Evolutionary conservation across 2,888 invertebrate genomes (phyloP).

Genomic region (Laspeyria flexula): DNA sequence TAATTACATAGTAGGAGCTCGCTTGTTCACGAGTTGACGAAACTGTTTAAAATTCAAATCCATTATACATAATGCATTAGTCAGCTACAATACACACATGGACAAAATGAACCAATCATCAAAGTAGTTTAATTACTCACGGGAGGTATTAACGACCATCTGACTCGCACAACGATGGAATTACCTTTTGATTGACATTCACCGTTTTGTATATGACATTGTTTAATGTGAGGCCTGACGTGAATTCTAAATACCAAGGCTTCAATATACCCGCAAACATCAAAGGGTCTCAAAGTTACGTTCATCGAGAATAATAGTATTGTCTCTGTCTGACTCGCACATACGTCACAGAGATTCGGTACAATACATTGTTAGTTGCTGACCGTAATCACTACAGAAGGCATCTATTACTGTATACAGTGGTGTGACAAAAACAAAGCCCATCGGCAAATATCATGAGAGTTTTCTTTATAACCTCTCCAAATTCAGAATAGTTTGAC

Average conservation of each 20-base stretch:
- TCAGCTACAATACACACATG: slow-evolving; percentile 18
- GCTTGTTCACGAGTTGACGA: slow-evolving; percentile 36
- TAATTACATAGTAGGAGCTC: slow-evolving; percentile 54
- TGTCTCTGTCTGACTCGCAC: slow-evolving; percentile 10
- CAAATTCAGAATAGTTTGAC: too few relatives aligned
- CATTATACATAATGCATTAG: slow-evolving; percentile 38
- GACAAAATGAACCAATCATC: slow-evolving; percentile 39
- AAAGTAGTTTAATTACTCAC: slow-evolving; percentile 48
- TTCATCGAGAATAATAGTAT: slow-evolving; percentile 22
- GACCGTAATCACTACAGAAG: slow-evolving; percentile 25
- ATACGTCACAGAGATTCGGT: slow-evolving; percentile 18
- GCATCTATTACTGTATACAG: background rate
- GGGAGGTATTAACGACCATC: slow-evolving; percentile 28
- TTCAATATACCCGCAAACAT: slow-evolving; percentile 11
- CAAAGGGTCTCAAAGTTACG: slow-evolving; percentile 23
- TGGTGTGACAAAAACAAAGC: background rate
- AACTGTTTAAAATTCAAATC: slow-evolving; percentile 46
- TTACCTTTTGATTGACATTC: slow-evolving; percentile 39
- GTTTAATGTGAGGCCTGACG: background rate
- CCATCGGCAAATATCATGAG: background rate
- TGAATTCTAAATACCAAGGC: background rate
- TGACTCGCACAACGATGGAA: slow-evolving; percentile 30
- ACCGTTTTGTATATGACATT: slow-evolving; percentile 9
- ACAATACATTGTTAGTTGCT: slow-evolving; percentile 31
- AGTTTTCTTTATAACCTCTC: too few relatives aligned